Conservation (phyloP, 2,888 invertebrate species). For the Sturmia bella region DNA sequence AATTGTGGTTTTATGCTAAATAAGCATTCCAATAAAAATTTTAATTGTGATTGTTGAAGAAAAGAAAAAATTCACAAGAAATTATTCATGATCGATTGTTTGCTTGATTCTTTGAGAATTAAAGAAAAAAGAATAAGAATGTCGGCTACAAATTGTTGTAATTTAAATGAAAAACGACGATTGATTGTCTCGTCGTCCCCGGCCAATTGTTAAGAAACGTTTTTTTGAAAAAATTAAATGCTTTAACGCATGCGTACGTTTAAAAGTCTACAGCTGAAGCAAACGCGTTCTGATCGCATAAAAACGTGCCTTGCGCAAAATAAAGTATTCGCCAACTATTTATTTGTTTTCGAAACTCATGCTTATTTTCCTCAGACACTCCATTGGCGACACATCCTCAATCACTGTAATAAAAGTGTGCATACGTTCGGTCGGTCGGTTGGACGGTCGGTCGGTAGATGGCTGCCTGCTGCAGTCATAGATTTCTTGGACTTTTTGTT, state of each 20-base stretch:
- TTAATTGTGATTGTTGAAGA: slow-evolving; percentile 3
- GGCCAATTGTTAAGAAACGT: slow-evolving; percentile 25
- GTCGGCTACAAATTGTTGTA: slow-evolving; percentile 22
- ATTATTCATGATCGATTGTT: slow-evolving; percentile 59
- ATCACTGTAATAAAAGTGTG: slow-evolving; percentile 61
- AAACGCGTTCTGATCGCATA: not conserved
- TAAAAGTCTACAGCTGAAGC: not conserved
- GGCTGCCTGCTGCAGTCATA: slow-evolving; percentile 20
- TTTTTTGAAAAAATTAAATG: slow-evolving; percentile 21
- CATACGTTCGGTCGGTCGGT: not conserved
- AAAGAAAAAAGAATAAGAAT: slow-evolving; percentile 24
- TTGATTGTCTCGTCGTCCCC: slow-evolving; percentile 24
- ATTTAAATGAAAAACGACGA: slow-evolving; percentile 17
- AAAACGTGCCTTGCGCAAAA: slow-evolving; percentile 53
- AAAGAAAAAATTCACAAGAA: slow-evolving; percentile 12
- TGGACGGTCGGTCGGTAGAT: not conserved
- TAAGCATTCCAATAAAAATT: slow-evolving; percentile 42
- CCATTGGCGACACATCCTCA: slow-evolving; percentile 64
- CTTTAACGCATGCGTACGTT: slow-evolving; percentile 29
- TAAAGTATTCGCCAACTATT: slow-evolving; percentile 43
- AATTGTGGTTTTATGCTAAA: slow-evolving; percentile 34
- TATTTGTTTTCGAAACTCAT: slow-evolving; percentile 39
- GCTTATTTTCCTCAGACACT: slow-evolving; percentile 27
- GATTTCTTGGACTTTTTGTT: slow-evolving; percentile 63
- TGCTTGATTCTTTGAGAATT: slow-evolving; percentile 38